Evolutionary conservation across 2,113 vertebrate species (phyloP).

Genomic region (Nesoenas mayeri): DNA sequence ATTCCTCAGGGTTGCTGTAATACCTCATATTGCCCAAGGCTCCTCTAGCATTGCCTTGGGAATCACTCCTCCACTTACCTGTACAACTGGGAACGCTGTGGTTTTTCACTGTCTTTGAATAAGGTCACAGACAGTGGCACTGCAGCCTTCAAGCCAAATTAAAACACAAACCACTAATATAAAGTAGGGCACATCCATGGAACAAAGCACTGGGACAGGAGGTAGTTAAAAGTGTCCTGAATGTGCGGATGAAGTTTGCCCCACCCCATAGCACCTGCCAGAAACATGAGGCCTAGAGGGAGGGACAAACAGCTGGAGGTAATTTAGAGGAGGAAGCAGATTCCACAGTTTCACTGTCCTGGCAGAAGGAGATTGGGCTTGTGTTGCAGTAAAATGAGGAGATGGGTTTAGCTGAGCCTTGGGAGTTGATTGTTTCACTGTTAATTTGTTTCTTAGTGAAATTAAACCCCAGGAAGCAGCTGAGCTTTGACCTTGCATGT

Average conservation of each 20-base stretch:
- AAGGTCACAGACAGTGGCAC: background rate
- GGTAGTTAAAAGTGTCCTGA: background rate
- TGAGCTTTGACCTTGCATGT: conserved; percentile 39
- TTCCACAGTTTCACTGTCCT: background rate
- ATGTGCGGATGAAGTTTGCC: background rate
- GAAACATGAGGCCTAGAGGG: background rate
- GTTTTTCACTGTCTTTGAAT: background rate
- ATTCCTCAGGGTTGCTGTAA: background rate
- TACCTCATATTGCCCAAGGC: background rate
- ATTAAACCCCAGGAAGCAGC: background rate
- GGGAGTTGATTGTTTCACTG: conserved; percentile 6
- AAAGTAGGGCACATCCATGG: background rate
- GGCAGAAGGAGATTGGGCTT: background rate
- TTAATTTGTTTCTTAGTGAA: conserved; percentile 17
- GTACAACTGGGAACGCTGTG: rapidly evolving
- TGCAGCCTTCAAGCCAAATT: background rate
- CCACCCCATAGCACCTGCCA: conserved; percentile 36
- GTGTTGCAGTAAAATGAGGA: background rate
- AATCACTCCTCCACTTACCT: background rate
- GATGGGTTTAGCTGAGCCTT: background rate
- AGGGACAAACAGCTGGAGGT: conserved; percentile 42
- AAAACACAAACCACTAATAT: background rate
- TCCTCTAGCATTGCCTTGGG: background rate
- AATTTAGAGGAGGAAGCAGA: conserved; percentile 36
- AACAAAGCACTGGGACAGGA: background rate